Percentiles rank a stretch among this genome's conserved stretches.
Conservation (phyloP, 1,140 invertebrate species). For the Macrosteles quadrilineatus region DNA sequence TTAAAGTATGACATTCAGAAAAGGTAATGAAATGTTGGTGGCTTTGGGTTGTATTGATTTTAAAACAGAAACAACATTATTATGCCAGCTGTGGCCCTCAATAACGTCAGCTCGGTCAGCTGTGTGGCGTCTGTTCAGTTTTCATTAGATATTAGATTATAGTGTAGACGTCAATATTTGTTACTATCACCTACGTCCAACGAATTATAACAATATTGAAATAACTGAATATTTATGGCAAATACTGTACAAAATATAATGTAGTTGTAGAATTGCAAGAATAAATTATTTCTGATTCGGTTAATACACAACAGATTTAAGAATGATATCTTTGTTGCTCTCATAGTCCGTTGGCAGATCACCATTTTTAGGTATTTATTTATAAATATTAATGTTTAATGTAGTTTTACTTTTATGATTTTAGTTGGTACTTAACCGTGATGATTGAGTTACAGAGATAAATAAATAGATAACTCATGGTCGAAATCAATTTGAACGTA, state of each 20-base stretch:
- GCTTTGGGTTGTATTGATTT: no score
- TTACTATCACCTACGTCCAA: neutral
- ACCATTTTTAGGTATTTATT: no score
- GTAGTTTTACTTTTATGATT: no score
- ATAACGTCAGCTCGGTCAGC: neutral
- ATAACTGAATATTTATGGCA: neutral
- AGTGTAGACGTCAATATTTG: neutral
- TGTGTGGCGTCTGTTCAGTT: conserved; percentile 17
- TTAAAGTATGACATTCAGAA: no score
- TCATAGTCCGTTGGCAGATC: no score
- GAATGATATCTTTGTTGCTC: neutral
- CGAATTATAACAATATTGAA: neutral
- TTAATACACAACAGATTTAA: neutral
- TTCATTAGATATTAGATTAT: neutral
- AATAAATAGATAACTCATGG: no score
- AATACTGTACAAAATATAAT: neutral
- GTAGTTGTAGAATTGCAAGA: neutral
- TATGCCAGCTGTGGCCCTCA: conserved; percentile 10
- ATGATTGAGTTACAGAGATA: no score
- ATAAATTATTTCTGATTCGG: neutral
- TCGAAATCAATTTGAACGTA: no score
- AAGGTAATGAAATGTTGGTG: no score
- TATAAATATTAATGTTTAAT: no score
- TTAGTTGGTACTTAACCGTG: no score
- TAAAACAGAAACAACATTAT: neutral